Conservation (phyloP, 2,113 vertebrate species). For the Thinocorus orbignyianus region DNA sequence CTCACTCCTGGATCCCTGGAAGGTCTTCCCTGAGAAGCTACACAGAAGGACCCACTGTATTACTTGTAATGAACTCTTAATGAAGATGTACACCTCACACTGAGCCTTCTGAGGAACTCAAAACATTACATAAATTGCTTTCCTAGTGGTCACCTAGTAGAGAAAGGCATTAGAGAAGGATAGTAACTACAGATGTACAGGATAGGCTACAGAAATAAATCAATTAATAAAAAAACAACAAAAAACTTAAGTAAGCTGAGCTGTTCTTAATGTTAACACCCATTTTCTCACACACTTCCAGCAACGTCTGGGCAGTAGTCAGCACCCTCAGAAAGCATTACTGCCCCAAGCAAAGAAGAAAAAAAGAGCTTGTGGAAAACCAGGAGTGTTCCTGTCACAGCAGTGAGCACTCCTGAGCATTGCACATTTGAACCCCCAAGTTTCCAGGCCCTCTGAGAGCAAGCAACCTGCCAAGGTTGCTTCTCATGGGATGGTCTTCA, state of each 20-base stretch:
- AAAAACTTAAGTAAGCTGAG: background rate
- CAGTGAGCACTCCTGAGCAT: background rate
- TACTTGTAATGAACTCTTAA: background rate
- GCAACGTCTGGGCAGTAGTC: background rate
- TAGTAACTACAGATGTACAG: background rate
- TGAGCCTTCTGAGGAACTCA: background rate
- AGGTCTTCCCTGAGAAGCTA: background rate
- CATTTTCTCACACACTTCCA: background rate
- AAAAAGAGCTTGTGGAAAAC: background rate
- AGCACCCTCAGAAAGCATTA: background rate
- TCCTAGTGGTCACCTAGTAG: background rate
- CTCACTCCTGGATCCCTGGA: background rate
- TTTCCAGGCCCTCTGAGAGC: background rate
- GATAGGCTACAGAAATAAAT: background rate
- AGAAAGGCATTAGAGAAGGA: background rate
- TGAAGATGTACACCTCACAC: background rate
- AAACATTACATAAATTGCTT: background rate
- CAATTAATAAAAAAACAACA: rapidly evolving
- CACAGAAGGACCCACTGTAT: background rate
- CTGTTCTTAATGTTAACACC: background rate
- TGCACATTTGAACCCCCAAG: background rate
- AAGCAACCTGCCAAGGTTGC: background rate
- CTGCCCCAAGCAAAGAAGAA: background rate
- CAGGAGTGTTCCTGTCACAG: background rate
- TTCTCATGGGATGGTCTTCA: background rate